Conservation (phyloP, 2,888 invertebrate species). For the Ceramica pisi region DNA sequence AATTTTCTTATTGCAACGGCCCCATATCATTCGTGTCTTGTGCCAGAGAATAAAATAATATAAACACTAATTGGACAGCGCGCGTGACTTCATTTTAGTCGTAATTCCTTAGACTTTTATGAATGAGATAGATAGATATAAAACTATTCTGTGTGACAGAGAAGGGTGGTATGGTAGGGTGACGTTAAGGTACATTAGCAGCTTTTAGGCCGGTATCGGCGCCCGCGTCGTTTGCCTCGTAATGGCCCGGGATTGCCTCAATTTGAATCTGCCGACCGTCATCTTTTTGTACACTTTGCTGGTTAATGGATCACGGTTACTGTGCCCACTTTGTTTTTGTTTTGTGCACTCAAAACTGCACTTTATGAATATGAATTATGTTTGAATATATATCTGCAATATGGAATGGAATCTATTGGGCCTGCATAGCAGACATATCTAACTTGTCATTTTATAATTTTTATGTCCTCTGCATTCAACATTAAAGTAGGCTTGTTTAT, state of each 20-base stretch:
- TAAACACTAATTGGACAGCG: conserved; percentile 78
- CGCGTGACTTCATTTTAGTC: conserved; percentile 82
- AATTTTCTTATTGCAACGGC: conserved; percentile 55
- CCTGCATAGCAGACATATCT: conserved; percentile 13
- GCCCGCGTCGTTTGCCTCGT: conserved; percentile 84
- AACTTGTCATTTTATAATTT: conserved; percentile 2
- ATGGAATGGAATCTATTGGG: conserved; percentile 5
- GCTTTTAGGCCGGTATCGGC: conserved; percentile 83
- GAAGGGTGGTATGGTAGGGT: conserved; percentile 70
- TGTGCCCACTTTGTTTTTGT: conserved; percentile 44
- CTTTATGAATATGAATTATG: conserved; percentile 39
- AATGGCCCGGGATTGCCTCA: conserved; percentile 84
- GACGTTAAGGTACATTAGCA: conserved; percentile 81
- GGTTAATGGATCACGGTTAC: conserved; percentile 76
- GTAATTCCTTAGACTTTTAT: conserved; percentile 74
- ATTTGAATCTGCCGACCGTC: conserved; percentile 81
- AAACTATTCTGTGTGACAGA: conserved; percentile 66
- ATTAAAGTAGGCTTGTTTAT: conserved; percentile 27
- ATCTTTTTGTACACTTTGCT: conserved; percentile 73
- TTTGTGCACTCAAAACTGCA: conserved; percentile 50
- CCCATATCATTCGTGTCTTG: conserved; percentile 34
- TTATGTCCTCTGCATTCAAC: conserved; percentile 16
- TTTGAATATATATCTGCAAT: conserved; percentile 29
- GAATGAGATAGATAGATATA: conserved; percentile 69
- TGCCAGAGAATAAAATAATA: conserved; percentile 66